Evolutionary conservation across 2,797 vertebrate genomes (phyloP), one percentile per base, ranked within the genome.

Genomic region (Pseudotriccus pelzelni): DNA sequence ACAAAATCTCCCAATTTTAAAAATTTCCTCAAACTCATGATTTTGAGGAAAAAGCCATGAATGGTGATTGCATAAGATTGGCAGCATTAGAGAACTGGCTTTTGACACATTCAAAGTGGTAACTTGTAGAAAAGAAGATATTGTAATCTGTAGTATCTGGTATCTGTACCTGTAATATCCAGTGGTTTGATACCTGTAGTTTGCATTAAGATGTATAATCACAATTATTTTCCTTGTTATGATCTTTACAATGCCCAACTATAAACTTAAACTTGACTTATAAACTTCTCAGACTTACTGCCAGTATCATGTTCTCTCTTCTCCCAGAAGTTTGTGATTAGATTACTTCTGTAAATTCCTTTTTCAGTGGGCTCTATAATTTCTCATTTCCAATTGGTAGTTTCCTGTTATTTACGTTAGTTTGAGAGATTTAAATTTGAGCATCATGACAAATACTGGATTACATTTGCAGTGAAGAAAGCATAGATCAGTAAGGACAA

Each of bases 341-440:
- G 17, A 36, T 64, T 30, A 41, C 2, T 68, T 5, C 39, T 58
- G 24, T 64, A 75, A 75, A 75, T 68, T 88, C 14, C 5, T 59
- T 84, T 86, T 91, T 70, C 34, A 58, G 3, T 49, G 22, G 36
- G 12, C 2, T 53, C 24, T 25, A 1, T 23, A 53, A 7, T 30
- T 58, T 80, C 60, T 39, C 66, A 34, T 53, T 72, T 75, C 24
- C 6, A 75, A 10, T 36, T 50, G 23, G 23, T 36, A 22, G 39
- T 58, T 86, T 84, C 10, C 12, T 78, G 9, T 36, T 41, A n/a
- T 43, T 75, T 80, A 18, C 22, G 20, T 28, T 75, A 60, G 21
- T 88, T 78, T 32, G 19, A 78, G n/a, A 68, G 27, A 52, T 72
- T 75, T 74, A 58, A 58, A 62, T 87, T 59, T 84, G 13, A 90